Conservation (phyloP, 2,113 vertebrate species). For the Xyliphius kryptos region DNA sequence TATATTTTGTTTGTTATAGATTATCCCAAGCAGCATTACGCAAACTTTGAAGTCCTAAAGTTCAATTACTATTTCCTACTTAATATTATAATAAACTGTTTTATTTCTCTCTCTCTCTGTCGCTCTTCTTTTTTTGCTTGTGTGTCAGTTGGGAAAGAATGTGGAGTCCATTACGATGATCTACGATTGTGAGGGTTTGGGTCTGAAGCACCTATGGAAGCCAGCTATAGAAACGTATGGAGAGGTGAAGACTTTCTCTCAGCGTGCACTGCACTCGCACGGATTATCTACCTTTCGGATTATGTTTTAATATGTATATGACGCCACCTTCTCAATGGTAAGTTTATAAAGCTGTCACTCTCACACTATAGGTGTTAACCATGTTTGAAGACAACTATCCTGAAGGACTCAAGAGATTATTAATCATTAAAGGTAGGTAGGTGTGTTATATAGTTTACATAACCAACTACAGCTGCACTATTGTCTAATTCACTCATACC, state of each 20-base stretch:
- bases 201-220: slow-evolving; percentile 93
- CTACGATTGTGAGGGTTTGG: slow-evolving; percentile 89
- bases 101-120: background rate
- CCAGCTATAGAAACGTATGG: slow-evolving; percentile 83
- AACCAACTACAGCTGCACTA: too few relatives aligned
- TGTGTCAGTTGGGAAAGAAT: slow-evolving; percentile 74
- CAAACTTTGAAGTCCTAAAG: background rate
- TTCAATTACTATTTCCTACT: background rate
- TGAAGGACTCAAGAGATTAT: slow-evolving; percentile 81
- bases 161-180: slow-evolving; percentile 84
- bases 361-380: slow-evolving; percentile 70
- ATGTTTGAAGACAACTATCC: slow-evolving; percentile 97
- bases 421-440: slow-evolving; percentile 82
- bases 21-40: background rate
- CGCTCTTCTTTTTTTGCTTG: slow-evolving; percentile 1
- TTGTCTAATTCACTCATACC: too few relatives aligned
- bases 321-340: background rate
- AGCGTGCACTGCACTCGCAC: background rate
- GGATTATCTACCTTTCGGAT: background rate
- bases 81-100: background rate
- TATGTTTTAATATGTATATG: slow-evolving; percentile 9
- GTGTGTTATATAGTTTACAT: background rate
- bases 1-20: background rate
- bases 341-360: background rate
- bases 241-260: slow-evolving; percentile 67